Evolutionary conservation across 1,140 invertebrate genomes (phyloP).

Genomic region (Aphis craccivora): DNA sequence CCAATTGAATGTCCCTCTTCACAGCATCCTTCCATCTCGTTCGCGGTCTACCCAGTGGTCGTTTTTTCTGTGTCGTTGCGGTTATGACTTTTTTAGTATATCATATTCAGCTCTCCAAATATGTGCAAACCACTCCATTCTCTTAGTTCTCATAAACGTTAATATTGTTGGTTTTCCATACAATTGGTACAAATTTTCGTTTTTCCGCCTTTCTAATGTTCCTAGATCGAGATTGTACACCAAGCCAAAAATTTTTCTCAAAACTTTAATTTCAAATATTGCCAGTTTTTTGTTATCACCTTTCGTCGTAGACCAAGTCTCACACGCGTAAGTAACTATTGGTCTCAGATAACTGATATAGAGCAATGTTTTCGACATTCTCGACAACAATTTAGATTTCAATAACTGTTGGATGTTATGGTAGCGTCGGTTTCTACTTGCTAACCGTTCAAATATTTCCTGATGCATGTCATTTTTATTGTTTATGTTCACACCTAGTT

Average conservation of each 20-base stretch:
- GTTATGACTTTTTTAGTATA: background rate
- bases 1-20: background rate
- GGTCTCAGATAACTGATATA: no score
- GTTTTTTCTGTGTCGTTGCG: background rate
- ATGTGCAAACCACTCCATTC: background rate
- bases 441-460: no score
- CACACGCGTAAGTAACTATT: no score
- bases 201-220: background rate
- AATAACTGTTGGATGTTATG: no score
- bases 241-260: background rate
- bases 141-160: background rate
- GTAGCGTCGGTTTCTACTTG: no score
- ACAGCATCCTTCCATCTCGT: constrained; percentile 18
- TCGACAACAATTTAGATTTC: no score
- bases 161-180: no score
- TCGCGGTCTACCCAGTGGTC: no score
- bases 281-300: background rate
- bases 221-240: background rate
- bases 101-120: background rate
- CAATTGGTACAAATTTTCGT: background rate
- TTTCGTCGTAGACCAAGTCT: no score
- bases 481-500: no score
- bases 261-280: background rate
- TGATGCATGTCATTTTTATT: no score
- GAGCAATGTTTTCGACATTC: no score